Conservation (phyloP, 2,888 invertebrate species). For the Bursaphelenchus okinawaensis region DNA sequence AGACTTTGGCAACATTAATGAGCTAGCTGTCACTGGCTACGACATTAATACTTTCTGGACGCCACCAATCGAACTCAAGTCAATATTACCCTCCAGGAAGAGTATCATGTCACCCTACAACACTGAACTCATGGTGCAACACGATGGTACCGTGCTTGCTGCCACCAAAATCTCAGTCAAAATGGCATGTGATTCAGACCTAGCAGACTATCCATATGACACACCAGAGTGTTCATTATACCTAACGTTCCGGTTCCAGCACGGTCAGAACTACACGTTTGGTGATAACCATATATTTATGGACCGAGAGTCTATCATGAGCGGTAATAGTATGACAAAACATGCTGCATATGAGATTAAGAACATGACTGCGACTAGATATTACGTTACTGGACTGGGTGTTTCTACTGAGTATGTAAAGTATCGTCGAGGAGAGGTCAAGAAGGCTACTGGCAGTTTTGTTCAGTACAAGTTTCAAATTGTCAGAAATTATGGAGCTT, state of each 20-base stretch:
- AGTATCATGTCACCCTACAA: constrained; percentile 2
- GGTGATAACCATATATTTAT: not conserved
- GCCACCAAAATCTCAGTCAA: not conserved
- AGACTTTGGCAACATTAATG: constrained; percentile 20
- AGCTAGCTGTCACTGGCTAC: constrained; percentile 6
- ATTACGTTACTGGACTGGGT: not conserved
- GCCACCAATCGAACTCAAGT: constrained; percentile 9
- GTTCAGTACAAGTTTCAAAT: constrained; percentile 6
- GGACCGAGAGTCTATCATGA: not conserved
- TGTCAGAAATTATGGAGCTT: constrained; percentile 2
- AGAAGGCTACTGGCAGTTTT: constrained; percentile 4
- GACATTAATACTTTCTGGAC: constrained; percentile 7
- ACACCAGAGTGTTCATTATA: constrained; percentile 9
- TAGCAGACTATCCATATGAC: constrained; percentile 6
- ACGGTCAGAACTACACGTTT: constrained; percentile 3
- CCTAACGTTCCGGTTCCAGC: not conserved
- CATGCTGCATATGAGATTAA: not conserved
- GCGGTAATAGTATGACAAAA: constrained; percentile 9
- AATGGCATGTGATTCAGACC: not conserved
- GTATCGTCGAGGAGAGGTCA: constrained; percentile 4
- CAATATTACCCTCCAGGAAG: not conserved
- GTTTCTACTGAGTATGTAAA: not conserved
- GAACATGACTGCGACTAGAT: constrained; percentile 10
- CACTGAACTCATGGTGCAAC: constrained; percentile 4
- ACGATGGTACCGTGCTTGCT: not conserved